Evolutionary conservation across 2,113 vertebrate genomes (phyloP), one percentile per base, ranked within the genome.

Genomic region (Colius striatus): DNA sequence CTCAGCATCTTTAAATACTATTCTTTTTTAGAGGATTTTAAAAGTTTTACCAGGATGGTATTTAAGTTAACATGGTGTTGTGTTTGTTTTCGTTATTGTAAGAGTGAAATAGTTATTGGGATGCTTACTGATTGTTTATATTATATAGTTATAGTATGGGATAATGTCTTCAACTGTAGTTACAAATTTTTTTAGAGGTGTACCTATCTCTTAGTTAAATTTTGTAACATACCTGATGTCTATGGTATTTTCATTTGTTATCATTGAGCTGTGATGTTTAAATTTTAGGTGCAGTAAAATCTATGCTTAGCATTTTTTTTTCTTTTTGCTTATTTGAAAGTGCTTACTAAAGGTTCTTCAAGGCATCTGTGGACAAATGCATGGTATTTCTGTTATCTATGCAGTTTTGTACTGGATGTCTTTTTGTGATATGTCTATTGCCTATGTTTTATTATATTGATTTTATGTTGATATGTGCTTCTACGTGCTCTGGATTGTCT

Each of bases 401-500:
- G 81, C n/a, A 51, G 25, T 91, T 83, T 80, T 81, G 12, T 92
- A 11, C 32, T 54, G 58, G 15, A 1, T 78, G 27, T 85, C 9
- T 60, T 65, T 83, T 32, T 61, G 36, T 55, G 13, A 36, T 84
- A 43, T 65, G 17, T 45, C 54, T 72, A 15, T 77, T 65, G 65
- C 78, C 75, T 92, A 27, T 75, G 32, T 91, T 86, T 78, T 89
- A 58, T 84, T 68, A 17, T 30, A 43, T 65, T 84, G 79, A 65
- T 67, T 63, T 91, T 38, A 29, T 65, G 67, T 90, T 90, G 53
- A 5, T 78, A 13, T 25, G 23, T 93, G 74, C 67, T 92, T 47
- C 1, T 72, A 21, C 62, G 27, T 95, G 53, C 77, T 92, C 72
- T 97, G 88, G 58, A 70, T 58, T 36, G 82, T 96, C 41, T 86